Base-by-base conservation (phyloP, 2,113 vertebrate species). In the Tenebrosternarchus preto region DNA sequence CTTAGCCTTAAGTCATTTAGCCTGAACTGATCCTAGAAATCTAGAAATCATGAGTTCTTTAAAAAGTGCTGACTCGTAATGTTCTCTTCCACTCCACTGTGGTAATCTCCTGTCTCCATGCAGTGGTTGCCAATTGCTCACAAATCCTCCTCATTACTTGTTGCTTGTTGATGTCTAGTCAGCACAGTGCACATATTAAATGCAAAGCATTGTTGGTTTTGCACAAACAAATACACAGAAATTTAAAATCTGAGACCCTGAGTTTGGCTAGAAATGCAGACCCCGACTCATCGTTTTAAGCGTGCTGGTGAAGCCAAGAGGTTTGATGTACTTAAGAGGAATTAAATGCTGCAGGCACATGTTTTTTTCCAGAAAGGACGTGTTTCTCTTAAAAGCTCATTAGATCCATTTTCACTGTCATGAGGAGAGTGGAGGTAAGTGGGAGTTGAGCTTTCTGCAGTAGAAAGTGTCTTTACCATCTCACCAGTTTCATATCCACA, bases 331-430 rank as follows among this genome's bases (percentile, higher is more conserved):
- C 67, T 53, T 57, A 67, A 83, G 59, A 36, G 19, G 25, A 24
- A 80, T n/a, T 64, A 24, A 56, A 29, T 43, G 69, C 43, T 64
- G 17, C 24, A 64, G 76, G 57, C 68, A 22, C 69, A 33, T 84
- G 57, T 59, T 27, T 71, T 11, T 36, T 36, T 6, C 33, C 31
- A 72, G 33, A 31, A 63, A 73, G 56, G 4, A 22, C 31, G 24
- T n/a, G 64, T 78, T 64, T 39, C 73, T 83, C 31, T 56, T 61
- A 61, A 80, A 80, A 71, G 75, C 76, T 85, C 60, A 82, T 80
- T 69, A 77, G 69, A 55, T 59, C 12, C 33, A 56, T 55, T 80
- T 39, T 55, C 29, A 24, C 69, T 78, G 79, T 74, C 63, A 78
- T n/a, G 59, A 8, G 24, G 46, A 53, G 70, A 72, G 70, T 4